phyloP scores from a whole-genome alignment of 2,888 invertebrate genomes.

The Drosophila paranaensis region DNA sequence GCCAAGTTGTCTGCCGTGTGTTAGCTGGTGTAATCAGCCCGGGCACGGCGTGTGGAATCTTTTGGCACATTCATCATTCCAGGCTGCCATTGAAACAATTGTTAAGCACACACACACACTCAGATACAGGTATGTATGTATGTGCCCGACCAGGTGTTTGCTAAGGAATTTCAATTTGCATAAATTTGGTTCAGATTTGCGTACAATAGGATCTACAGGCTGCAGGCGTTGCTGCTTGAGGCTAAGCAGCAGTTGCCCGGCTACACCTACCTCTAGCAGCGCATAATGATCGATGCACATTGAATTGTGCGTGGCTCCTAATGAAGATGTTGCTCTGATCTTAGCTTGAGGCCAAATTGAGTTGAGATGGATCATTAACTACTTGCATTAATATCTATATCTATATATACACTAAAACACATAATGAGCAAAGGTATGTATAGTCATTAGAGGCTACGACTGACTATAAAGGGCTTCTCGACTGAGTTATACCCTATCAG shows the following conservation, averaged over 20 bases:
- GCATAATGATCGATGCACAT: conserved; percentile 50
- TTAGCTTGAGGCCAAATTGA: neutral
- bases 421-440: no score
- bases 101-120: conserved; percentile 24
- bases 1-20: conserved; percentile 77
- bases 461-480: no score
- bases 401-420: neutral
- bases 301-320: conserved; percentile 27
- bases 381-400: neutral
- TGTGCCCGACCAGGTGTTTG: conserved; percentile 64
- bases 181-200: conserved; percentile 78
- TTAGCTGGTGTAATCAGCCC: conserved; percentile 38
- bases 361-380: no score
- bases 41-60: conserved; percentile 31
- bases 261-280: conserved; percentile 29
- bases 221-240: conserved; percentile 13
- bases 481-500: no score
- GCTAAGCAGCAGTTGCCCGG: conserved; percentile 34
- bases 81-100: conserved; percentile 64
- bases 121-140: neutral
- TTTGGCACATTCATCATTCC: conserved; percentile 63
- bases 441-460: no score
- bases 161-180: conserved; percentile 77
- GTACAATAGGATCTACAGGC: conserved; percentile 61
- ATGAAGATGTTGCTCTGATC: conserved; percentile 43